phyloP scores from a whole-genome alignment of 2,888 invertebrate genomes.

The Chrysomela aeneicollis region DNA sequence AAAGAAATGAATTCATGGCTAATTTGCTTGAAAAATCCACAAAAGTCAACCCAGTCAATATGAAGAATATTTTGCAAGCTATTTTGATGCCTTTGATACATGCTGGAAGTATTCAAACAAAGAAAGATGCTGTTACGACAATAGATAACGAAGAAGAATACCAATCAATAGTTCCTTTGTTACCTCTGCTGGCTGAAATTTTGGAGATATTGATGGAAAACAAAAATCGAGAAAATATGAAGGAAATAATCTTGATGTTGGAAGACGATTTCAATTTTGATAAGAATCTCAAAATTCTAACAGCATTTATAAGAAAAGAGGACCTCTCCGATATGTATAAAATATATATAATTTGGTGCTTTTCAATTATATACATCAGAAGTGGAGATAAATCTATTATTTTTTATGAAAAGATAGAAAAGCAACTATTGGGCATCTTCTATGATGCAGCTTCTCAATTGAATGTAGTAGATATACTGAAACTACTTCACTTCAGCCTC shows the following conservation, averaged over 20 bases:
- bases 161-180: conserved; percentile 65
- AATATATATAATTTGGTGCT: conserved; percentile 48
- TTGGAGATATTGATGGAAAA: conserved; percentile 58
- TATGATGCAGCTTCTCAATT: conserved; percentile 23
- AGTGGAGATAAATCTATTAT: conserved; percentile 12
- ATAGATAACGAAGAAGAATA: conserved; percentile 63
- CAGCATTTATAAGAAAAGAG: conserved; percentile 61
- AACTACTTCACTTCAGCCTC: conserved; percentile 57
- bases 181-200: conserved; percentile 67
- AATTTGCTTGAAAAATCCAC: conserved; percentile 67
- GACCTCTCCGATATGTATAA: conserved; percentile 64
- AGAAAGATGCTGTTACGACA: conserved; percentile 45
- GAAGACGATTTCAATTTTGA: conserved; percentile 59
- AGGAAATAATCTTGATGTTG: conserved; percentile 56
- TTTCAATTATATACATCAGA: conserved; percentile 33
- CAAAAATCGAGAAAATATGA: conserved; percentile 58
- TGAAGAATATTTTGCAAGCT: conserved; percentile 65
- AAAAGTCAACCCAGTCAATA: conserved; percentile 63
- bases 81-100: conserved; percentile 69
- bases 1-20: conserved; percentile 71
- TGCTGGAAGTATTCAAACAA: conserved; percentile 59
- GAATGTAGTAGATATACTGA: conserved; percentile 56
- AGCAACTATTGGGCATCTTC: conserved; percentile 9
- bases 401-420: conserved; percentile 4
- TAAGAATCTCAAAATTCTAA: conserved; percentile 58